Evolutionary conservation across 2,113 vertebrate species (phyloP).

Genomic region (Dolichotis patagonum): DNA sequence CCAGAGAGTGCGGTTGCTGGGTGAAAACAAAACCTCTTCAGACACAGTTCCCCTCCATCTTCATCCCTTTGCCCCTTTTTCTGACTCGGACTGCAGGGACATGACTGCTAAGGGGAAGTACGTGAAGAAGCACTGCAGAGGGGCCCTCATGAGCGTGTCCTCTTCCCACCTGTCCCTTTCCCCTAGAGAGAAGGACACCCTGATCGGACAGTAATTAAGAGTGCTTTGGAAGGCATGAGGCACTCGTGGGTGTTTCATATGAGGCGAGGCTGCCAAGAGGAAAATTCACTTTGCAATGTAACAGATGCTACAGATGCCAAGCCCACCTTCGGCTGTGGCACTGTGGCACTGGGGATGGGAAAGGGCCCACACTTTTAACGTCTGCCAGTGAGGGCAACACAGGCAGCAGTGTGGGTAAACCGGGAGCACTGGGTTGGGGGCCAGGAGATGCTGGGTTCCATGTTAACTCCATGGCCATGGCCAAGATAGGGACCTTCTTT

Average conservation of each 20-base stretch:
- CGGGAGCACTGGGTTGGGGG: neutral
- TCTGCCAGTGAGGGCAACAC: rapidly evolving
- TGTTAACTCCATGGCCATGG: neutral
- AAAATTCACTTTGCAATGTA: slow-evolving; percentile 79
- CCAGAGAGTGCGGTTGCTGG: neutral
- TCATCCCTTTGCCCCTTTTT: neutral
- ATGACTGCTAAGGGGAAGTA: slow-evolving; percentile 9
- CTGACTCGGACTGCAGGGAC: slow-evolving; percentile 71
- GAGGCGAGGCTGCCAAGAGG: slow-evolving; percentile 78
- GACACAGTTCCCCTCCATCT: neutral
- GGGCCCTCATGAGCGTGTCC: slow-evolving; percentile 60
- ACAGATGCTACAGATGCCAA: slow-evolving; percentile 53
- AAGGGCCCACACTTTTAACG: neutral
- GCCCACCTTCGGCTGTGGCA: slow-evolving; percentile 1
- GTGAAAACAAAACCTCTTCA: neutral
- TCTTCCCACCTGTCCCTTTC: neutral
- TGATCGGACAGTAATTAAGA: slow-evolving; percentile 84
- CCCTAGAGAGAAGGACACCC: slow-evolving; percentile 78
- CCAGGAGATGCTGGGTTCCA: neutral
- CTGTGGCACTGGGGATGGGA: neutral
- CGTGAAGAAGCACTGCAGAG: neutral
- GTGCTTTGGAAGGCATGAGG: slow-evolving; percentile 78
- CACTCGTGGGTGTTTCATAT: slow-evolving; percentile 82
- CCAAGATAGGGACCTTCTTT: neutral
- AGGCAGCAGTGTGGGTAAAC: neutral